Base-by-base conservation (phyloP, 2,888 invertebrate species). In the Hirudinaria manillensis region DNA sequence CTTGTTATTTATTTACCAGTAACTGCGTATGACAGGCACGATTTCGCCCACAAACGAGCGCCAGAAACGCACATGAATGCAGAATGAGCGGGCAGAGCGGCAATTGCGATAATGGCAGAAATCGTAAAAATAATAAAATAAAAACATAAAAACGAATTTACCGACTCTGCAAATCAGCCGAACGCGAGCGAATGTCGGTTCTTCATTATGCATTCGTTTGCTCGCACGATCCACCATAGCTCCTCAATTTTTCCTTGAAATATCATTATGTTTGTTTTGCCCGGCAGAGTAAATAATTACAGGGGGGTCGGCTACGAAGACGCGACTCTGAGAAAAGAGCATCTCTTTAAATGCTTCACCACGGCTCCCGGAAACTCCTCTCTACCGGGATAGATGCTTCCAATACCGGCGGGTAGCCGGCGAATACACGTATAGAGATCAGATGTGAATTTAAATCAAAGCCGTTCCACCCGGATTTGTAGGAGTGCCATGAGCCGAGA, bases 1-100 rank as follows among this genome's bases (percentile, higher is more conserved):
- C 61, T 61, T 61, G 61, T 61, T 61, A 61, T 61, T 61, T 61
- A 61, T 61, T 61, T 61, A 61, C 61, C 61, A 61, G 61, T 61
- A 61, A 61, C 61, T 24, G 61, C 61, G 61, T 61, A 61, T 61
- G 61, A 61, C 61, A 61, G 61, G 61, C 61, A 61, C 61, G 61
- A 61, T 61, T n/a, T 16, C 61, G 61, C 61, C 24, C 61, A 61
- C 61, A 61, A 61, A 61, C 61, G 61, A 61, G 61, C 61, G 61
- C 24, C 29, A 61, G 61, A 61, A 61, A 61, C 61, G 61, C 61
- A 61, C 61, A 61, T 61, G 61, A 61, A 61, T 61, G 61, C 61
- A 29, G 29, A 61, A 61, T 61, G 61, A 61, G 61, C 61, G 21
- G 29, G 61, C 21, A 61, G 7, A 16, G 61, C 21, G n/a, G 61